Evolutionary conservation across 1,140 invertebrate species (phyloP).

Genomic region (Planococcus citri): DNA sequence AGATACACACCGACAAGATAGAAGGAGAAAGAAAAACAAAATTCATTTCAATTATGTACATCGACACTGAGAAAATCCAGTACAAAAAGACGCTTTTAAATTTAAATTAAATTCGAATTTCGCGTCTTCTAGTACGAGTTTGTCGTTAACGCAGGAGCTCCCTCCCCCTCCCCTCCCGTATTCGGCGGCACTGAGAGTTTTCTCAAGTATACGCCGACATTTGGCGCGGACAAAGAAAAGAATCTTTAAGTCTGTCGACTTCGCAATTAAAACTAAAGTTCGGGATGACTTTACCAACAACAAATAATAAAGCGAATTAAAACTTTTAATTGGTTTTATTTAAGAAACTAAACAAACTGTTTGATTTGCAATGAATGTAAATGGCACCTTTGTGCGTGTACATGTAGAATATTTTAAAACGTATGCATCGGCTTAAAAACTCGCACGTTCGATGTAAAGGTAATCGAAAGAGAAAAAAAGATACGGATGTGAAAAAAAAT

Average conservation of each 20-base stretch:
- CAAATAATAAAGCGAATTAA: neutral
- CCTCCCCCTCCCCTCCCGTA: neutral
- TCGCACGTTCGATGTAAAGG: no score
- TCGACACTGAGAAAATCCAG: neutral
- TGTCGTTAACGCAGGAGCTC: no score
- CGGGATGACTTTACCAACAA: constrained; percentile 4
- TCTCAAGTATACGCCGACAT: neutral
- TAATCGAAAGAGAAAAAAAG: no score
- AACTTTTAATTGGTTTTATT: constrained; percentile 1
- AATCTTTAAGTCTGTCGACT: neutral
- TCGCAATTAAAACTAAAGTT: neutral
- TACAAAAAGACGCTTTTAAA: constrained; percentile 10
- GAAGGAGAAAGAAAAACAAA: constrained; percentile 25
- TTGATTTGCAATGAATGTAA: neutral
- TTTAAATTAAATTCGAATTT: constrained; percentile 9
- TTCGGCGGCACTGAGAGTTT: no score
- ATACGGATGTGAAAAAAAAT: no score
- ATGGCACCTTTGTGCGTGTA: neutral
- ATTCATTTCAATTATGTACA: constrained; percentile 4
- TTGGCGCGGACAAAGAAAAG: neutral
- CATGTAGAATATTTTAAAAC: no score
- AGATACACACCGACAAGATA: no score
- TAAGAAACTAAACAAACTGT: constrained; percentile 1
- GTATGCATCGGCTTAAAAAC: no score
- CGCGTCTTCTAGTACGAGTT: neutral